Conservation (phyloP, 1,140 invertebrate species). For the Harlomillsia oculata region DNA sequence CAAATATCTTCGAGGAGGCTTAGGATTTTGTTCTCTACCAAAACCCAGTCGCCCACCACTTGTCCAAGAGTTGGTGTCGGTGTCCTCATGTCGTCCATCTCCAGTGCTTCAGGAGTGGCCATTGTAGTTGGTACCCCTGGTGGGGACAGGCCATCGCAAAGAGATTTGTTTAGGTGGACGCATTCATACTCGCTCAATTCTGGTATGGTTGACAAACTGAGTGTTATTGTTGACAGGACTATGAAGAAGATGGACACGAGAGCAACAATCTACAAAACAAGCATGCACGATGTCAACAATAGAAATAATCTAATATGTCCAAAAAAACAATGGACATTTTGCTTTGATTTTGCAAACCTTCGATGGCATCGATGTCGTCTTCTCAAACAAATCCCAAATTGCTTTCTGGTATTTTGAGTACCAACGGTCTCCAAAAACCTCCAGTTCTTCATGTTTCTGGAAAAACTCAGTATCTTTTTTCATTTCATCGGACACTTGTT, state of each 20-base stretch:
- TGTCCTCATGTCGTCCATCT: conserved; percentile 6
- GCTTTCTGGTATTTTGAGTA: conserved; percentile 4
- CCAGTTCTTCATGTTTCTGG: background rate
- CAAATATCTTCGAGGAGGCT: conserved; percentile 38
- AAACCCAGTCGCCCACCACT: background rate
- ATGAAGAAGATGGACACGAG: conserved; percentile 31
- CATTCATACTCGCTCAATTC: conserved; percentile 11
- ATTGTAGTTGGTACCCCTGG: background rate
- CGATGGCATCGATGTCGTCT: conserved; percentile 1
- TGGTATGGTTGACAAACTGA: conserved; percentile 29
- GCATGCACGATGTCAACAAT: background rate
- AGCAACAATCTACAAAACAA: conserved; percentile 16
- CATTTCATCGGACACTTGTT: conserved; percentile 10
- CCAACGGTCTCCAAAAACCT: conserved; percentile 11
- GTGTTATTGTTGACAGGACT: conserved; percentile 23
- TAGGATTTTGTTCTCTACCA: conserved; percentile 9
- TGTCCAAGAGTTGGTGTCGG: background rate
- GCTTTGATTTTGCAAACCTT: background rate
- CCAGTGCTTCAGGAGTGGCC: background rate
- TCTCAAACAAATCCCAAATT: conserved; percentile 26
- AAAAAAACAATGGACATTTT: background rate
- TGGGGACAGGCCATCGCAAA: background rate
- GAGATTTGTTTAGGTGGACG: conserved; percentile 8
- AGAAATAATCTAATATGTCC: background rate
- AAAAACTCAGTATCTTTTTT: conserved; percentile 22